phyloP scores from a whole-genome alignment of 2,113 vertebrate species.

The Neomonachus schauinslandi region DNA sequence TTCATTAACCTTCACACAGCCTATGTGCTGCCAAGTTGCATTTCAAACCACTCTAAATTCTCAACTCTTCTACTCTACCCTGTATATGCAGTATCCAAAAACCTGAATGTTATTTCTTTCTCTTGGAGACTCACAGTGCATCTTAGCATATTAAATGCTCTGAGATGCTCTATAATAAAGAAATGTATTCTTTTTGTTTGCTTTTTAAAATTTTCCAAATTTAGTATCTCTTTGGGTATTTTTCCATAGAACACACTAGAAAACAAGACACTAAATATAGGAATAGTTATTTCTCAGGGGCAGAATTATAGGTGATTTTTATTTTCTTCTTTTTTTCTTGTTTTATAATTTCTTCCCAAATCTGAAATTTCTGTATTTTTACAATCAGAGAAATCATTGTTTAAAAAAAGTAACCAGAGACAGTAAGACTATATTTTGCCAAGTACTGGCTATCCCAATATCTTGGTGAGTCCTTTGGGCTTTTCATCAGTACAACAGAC shows the following conservation, averaged over 20 bases:
- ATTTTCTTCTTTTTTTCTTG: neutral
- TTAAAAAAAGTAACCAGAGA: neutral
- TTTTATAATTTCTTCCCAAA: neutral
- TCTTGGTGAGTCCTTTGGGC: neutral
- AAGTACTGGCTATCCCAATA: neutral
- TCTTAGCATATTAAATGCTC: neutral
- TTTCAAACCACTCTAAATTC: neutral
- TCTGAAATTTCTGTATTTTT: neutral
- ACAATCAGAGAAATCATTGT: neutral
- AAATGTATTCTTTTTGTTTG: neutral
- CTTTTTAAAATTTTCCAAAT: slow-evolving; percentile 10
- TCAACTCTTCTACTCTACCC: neutral
- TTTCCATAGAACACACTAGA: neutral
- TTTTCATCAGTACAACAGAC: neutral
- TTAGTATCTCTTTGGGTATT: neutral
- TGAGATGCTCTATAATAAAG: neutral
- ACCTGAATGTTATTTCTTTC: neutral
- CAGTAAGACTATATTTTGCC: neutral
- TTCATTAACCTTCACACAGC: neutral
- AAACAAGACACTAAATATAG: neutral
- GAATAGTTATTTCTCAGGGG: neutral
- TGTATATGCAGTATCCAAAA: neutral
- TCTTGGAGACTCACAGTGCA: neutral
- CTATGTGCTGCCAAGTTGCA: neutral
- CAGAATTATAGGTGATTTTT: neutral